Percentiles rank a stretch among this genome's conserved stretches.
Evolutionary conservation across 2,888 invertebrate genomes (phyloP).

Genomic region (Pyralis farinalis): DNA sequence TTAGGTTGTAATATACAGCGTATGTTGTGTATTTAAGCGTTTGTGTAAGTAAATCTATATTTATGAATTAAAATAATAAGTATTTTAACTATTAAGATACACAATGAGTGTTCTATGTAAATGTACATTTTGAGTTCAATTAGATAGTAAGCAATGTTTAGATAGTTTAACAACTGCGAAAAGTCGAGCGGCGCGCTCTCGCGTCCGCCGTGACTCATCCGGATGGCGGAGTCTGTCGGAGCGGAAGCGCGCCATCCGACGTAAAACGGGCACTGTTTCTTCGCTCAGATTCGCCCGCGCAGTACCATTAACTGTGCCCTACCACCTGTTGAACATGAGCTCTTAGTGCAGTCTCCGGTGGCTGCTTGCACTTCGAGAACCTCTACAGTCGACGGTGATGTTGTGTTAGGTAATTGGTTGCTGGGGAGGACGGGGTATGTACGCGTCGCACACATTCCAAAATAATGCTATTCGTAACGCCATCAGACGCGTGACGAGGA

Average conservation of each 20-base stretch:
- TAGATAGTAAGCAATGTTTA: slow-evolving; percentile 47
- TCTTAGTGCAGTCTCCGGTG: not conserved
- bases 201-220: slow-evolving; percentile 17
- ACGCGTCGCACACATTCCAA: slow-evolving; percentile 77
- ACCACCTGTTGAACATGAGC: not conserved
- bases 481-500: slow-evolving; percentile 52
- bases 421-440: slow-evolving; percentile 31
- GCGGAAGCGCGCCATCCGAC: slow-evolving; percentile 23
- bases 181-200: slow-evolving; percentile 17
- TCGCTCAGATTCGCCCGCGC: slow-evolving; percentile 69
- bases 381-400: slow-evolving; percentile 30
- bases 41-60: slow-evolving; percentile 70
- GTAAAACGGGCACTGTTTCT: slow-evolving; percentile 49
- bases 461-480: slow-evolving; percentile 63
- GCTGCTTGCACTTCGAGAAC: slow-evolving; percentile 6
- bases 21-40: slow-evolving; percentile 61
- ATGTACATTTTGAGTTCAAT: slow-evolving; percentile 73
- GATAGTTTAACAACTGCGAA: slow-evolving; percentile 35
- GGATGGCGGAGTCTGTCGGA: slow-evolving; percentile 10
- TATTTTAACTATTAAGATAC: slow-evolving; percentile 63
- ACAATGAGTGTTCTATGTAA: slow-evolving; percentile 69
- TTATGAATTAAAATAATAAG: slow-evolving; percentile 68
- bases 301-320: slow-evolving; percentile 19
- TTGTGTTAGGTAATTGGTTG: slow-evolving; percentile 32
- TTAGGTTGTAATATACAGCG: slow-evolving; percentile 61